Evolutionary conservation across 2,888 invertebrate genomes (phyloP).

Genomic region (Ceriagrion tenellum): DNA sequence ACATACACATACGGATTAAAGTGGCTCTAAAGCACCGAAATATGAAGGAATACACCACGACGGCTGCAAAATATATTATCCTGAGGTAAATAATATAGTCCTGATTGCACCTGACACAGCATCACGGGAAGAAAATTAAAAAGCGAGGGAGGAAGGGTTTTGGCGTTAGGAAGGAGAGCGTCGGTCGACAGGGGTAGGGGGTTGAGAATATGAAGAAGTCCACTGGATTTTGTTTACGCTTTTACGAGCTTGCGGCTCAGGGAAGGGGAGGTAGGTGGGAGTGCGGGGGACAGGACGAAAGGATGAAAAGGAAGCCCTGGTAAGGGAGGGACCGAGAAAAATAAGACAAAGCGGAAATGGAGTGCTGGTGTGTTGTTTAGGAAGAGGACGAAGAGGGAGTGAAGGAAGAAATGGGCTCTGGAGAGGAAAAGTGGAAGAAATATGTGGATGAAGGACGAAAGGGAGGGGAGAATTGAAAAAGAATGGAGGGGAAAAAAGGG

Average conservation of each 20-base stretch:
- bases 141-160: background rate
- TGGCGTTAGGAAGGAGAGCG: background rate
- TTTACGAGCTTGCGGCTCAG: background rate
- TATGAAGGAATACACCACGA: too few relatives aligned
- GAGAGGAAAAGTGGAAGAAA: background rate
- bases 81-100: background rate
- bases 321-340: background rate
- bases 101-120: background rate
- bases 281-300: background rate
- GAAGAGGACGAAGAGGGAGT: background rate
- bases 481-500: too few relatives aligned
- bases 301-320: background rate
- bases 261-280: background rate
- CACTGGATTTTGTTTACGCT: slow-evolving; percentile 10
- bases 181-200: background rate
- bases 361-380: background rate
- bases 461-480: too few relatives aligned
- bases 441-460: background rate
- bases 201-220: background rate
- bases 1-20: too few relatives aligned
- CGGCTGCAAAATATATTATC: too few relatives aligned
- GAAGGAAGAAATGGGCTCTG: background rate
- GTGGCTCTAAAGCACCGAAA: too few relatives aligned
- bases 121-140: background rate
- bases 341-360: slow-evolving; percentile 31